Conservation (phyloP, 2,797 vertebrate species). For the Pantherophis vulpinus region DNA sequence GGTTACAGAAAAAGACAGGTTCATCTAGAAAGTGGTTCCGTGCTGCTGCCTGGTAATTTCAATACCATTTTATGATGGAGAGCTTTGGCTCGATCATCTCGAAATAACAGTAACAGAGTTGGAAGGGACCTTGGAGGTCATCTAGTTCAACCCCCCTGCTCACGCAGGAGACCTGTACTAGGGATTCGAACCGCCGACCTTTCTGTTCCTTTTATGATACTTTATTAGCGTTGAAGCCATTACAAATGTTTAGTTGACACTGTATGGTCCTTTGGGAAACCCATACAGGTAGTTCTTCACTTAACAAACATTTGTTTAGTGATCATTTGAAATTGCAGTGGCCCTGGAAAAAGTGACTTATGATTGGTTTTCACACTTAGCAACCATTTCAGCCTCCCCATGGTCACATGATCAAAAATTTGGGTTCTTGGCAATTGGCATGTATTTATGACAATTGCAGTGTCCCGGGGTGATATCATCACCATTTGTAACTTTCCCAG, state of each 20-base stretch:
- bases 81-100: neutral
- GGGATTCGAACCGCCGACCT: too few relatives aligned
- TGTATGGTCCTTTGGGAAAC: neutral
- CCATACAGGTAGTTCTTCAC: neutral
- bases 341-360: neutral
- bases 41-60: neutral
- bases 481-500: neutral
- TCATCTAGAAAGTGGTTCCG: neutral
- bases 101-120: too few relatives aligned
- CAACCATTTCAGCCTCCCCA: neutral
- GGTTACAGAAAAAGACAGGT: neutral
- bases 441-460: neutral
- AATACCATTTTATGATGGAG: neutral
- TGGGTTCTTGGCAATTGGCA: neutral
- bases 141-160: too few relatives aligned
- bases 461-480: neutral
- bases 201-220: neutral
- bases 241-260: neutral
- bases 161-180: too few relatives aligned
- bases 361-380: neutral
- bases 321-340: neutral
- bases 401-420: neutral
- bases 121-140: too few relatives aligned
- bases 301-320: neutral
- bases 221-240: neutral